phyloP scores from a whole-genome alignment of 2,113 vertebrate genomes.

The Setophaga coronata region DNA sequence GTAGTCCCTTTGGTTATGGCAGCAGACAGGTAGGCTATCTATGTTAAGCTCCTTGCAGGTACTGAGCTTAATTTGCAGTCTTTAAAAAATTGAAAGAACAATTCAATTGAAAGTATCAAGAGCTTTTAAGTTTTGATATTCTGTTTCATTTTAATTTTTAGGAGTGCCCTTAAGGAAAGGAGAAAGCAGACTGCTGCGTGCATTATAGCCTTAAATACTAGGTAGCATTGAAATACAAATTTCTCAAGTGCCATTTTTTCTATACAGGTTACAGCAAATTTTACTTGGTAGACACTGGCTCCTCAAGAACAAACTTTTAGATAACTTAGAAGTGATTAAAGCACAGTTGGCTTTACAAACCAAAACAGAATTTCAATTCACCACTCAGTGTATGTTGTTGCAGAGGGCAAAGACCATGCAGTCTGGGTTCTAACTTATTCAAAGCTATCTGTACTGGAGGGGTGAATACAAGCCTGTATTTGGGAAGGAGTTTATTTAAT shows the following conservation, averaged over 20 bases:
- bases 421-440: neutral
- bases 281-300: neutral
- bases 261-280: neutral
- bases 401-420: neutral
- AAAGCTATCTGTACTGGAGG: neutral
- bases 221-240: neutral
- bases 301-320: neutral
- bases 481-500: neutral
- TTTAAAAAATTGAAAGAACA: neutral
- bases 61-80: neutral
- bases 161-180: neutral
- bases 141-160: neutral
- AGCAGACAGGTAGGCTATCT: constrained; percentile 81
- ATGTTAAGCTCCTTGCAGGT: neutral
- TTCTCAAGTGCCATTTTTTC: neutral
- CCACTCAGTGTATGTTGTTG: rapidly evolving
- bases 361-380: neutral
- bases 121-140: neutral
- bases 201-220: neutral
- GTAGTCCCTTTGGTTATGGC: constrained; percentile 89
- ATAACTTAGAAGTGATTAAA: neutral
- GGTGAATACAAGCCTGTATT: neutral
- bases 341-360: neutral
- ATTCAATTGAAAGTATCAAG: neutral
- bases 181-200: neutral